phyloP scores from a whole-genome alignment of 2,888 invertebrate species.

The Seira ritae region DNA sequence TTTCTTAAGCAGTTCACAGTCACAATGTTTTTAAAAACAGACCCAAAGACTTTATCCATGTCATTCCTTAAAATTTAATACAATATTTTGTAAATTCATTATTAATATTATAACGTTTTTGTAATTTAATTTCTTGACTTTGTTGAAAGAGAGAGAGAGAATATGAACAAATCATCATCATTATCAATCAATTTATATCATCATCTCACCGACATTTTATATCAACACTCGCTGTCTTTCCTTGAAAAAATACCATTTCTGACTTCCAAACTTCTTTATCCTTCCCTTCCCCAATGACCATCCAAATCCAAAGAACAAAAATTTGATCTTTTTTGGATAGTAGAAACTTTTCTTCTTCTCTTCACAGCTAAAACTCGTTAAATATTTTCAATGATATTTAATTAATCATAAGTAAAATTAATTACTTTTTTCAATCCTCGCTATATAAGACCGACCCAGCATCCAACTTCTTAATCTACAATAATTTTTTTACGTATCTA shows the following conservation, averaged over 20 bases:
- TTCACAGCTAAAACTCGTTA: no score
- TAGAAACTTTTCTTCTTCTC: background rate
- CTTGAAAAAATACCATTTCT: constrained; percentile 16
- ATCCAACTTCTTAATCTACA: background rate
- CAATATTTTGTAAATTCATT: no score
- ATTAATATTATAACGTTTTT: no score
- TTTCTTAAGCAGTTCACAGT: constrained; percentile 14
- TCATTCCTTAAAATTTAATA: constrained; percentile 6
- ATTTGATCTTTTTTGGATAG: background rate
- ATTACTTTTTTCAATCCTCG: no score
- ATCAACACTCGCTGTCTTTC: background rate
- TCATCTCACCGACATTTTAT: no score
- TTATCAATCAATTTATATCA: no score
- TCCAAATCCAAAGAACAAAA: no score
- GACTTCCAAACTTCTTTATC: constrained; percentile 10
- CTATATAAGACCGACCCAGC: constrained; percentile 2
- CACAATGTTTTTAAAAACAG: constrained; percentile 11
- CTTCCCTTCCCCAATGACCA: background rate
- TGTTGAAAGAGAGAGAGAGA: constrained; percentile 11
- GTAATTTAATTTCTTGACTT: constrained; percentile 16
- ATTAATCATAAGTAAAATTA: no score
- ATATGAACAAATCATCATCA: constrained; percentile 7
- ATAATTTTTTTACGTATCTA: background rate
- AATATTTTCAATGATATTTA: no score
- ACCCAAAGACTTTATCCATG: constrained; percentile 13